Conservation (phyloP, 1,140 invertebrate genomes). For the Drosophila ironensis region DNA sequence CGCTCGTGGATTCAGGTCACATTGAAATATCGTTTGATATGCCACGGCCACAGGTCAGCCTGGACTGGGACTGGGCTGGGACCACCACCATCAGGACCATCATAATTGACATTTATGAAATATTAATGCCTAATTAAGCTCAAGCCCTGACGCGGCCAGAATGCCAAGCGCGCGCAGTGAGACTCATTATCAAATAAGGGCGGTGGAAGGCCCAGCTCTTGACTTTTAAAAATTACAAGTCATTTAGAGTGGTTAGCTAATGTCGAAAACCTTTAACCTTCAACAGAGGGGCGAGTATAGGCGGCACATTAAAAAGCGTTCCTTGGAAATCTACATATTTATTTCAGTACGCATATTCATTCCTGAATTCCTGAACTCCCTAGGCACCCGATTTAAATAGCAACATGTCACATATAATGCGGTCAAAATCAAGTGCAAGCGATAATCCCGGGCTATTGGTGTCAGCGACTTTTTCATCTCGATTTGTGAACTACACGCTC, state of each 20-base stretch:
- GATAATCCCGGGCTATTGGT: constrained; percentile 48
- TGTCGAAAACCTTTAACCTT: background rate
- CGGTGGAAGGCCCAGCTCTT: background rate
- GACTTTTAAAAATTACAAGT: constrained; percentile 39
- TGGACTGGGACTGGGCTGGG: background rate
- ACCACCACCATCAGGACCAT: too few species aligned
- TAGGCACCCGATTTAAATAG: too few species aligned
- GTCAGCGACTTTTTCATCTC: constrained; percentile 46
- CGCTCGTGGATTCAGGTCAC: constrained; percentile 31
- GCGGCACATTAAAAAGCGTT: background rate
- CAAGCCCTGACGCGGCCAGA: constrained; percentile 13
- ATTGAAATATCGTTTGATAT: constrained; percentile 46
- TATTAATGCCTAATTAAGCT: constrained; percentile 77
- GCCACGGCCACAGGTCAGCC: constrained; percentile 2
- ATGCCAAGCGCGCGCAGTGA: constrained; percentile 18
- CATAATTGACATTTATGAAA: constrained; percentile 72
- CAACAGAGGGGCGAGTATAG: background rate
- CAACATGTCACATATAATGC: too few species aligned
- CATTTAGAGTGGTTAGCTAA: constrained; percentile 36
- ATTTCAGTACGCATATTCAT: too few species aligned
- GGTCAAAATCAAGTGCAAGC: constrained; percentile 39
- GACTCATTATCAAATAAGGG: constrained; percentile 34
- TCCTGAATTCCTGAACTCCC: background rate
- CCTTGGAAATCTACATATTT: background rate
- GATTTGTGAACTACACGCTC: constrained; percentile 52